Conservation (phyloP, 2,113 vertebrate species). For the Lycocorax pyrrhopterus region DNA sequence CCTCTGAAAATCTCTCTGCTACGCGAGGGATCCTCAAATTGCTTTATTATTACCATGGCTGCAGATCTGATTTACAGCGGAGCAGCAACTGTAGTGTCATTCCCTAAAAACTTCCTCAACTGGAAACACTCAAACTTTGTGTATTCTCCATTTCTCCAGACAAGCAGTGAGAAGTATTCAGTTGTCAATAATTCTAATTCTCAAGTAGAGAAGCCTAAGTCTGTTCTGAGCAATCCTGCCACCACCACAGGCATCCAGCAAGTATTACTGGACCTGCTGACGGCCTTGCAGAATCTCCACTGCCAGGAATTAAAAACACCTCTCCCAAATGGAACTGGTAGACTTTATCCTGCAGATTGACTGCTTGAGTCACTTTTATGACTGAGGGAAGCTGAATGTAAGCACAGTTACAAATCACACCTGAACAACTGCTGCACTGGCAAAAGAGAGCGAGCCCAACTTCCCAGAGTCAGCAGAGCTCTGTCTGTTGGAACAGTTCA, state of each 20-base stretch:
- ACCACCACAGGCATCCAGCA: background rate
- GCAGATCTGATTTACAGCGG: background rate
- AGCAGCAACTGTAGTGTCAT: background rate
- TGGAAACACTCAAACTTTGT: background rate
- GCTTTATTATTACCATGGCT: background rate
- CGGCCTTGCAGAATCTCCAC: background rate
- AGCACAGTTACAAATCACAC: background rate
- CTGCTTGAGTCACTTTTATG: slow-evolving; percentile 2
- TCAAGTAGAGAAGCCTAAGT: background rate
- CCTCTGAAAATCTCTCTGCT: background rate
- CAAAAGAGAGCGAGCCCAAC: background rate
- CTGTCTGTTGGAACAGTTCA: background rate
- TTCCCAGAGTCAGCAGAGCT: slow-evolving; percentile 23
- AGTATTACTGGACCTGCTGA: background rate
- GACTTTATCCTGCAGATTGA: background rate
- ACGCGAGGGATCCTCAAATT: background rate
- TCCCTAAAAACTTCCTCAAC: background rate
- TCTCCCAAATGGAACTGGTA: background rate
- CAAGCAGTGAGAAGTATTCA: background rate
- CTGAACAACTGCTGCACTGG: background rate
- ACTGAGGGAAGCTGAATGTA: background rate
- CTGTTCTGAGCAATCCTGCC: background rate
- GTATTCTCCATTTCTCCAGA: background rate
- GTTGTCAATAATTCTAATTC: background rate
- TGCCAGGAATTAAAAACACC: background rate